These are phyloP conservation scores for Drosophila falleni DNA, from an alignment of 2,888 invertebrate genomes.

Conservation along the genomic window DNA sequence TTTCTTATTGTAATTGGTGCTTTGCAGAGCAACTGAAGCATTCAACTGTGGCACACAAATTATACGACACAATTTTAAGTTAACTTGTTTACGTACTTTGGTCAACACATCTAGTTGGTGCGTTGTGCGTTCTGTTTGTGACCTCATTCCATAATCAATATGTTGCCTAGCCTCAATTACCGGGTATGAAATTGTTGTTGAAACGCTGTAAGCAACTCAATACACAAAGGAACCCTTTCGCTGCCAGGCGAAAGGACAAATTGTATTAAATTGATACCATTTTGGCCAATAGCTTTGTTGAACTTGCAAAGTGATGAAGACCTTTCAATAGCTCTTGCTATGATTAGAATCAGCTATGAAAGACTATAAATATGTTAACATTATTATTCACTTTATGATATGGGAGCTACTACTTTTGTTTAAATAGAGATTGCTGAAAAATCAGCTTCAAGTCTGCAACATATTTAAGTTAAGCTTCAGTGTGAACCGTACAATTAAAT, in stretches of 20 bases:
- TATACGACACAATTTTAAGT: slow-evolving; percentile 24
- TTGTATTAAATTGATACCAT: slow-evolving; percentile 16
- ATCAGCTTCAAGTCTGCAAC: not conserved
- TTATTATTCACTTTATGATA: not conserved
- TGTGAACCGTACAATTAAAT: not conserved
- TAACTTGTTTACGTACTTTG: slow-evolving; percentile 31
- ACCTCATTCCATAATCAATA: slow-evolving; percentile 45
- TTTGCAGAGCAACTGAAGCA: slow-evolving; percentile 11
- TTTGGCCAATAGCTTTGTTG: not conserved
- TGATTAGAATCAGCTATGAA: not conserved
- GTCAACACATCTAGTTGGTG: not conserved
- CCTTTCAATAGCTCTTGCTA: not conserved
- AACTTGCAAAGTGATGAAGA: not conserved
- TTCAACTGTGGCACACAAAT: slow-evolving; percentile 24
- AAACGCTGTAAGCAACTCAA: not conserved
- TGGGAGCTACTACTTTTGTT: not conserved
- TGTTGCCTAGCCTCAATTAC: not conserved
- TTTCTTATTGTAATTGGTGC: slow-evolving; percentile 1
- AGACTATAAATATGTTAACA: not conserved
- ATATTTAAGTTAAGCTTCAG: not conserved
- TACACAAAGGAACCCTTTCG: slow-evolving; percentile 2
- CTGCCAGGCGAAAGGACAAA: slow-evolving; percentile 6
- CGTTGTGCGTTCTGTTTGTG: slow-evolving; percentile 18
- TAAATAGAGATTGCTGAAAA: not conserved
- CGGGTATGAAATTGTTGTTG: slow-evolving; percentile 2